These are phyloP conservation scores for Cremastinae sp. DNA, from an alignment of 2,888 invertebrate genomes.

Conservation along the genomic window DNA sequence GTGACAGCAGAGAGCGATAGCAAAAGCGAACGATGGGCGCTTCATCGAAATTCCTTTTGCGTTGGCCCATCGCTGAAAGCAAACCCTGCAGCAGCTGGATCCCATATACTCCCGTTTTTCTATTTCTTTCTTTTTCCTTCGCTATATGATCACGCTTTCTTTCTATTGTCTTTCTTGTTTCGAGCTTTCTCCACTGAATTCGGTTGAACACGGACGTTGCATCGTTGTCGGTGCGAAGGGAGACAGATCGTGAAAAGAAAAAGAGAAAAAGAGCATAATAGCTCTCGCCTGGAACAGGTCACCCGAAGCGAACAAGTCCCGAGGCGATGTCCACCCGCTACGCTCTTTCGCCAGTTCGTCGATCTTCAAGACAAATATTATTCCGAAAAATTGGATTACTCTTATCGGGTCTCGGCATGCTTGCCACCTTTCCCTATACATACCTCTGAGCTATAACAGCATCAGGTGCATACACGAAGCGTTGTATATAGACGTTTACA, in stretches of 20 bases:
- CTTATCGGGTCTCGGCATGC: conserved; percentile 75
- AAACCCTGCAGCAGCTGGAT: conserved; percentile 66
- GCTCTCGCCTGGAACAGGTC: conserved; percentile 45
- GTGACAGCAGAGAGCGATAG: conserved; percentile 37
- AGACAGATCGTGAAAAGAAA: conserved; percentile 1
- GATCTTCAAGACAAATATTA: conserved; percentile 79
- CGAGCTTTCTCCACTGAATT: conserved; percentile 36
- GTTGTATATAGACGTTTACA: conserved; percentile 1
- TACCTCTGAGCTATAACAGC: conserved; percentile 19
- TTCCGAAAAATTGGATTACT: conserved; percentile 79
- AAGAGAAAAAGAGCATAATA: conserved; percentile 18
- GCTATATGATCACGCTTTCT: conserved; percentile 13
- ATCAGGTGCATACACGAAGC: conserved; percentile 29
- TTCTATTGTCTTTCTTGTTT: conserved; percentile 56
- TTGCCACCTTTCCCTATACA: conserved; percentile 42
- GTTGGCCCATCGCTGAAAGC: conserved; percentile 70
- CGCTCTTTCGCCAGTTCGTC: conserved; percentile 68
- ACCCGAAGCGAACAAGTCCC: conserved; percentile 50
- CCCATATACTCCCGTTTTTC: conserved; percentile 15
- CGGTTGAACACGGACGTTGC: conserved; percentile 42
- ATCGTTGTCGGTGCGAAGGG: conserved; percentile 38
- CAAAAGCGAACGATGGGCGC: conserved; percentile 55
- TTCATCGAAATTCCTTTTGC: conserved; percentile 76
- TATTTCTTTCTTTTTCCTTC: conserved; percentile 23
- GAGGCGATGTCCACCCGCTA: conserved; percentile 50